A percentile compares a stretch with the other conserved stretches of the same genome.
These are phyloP conservation scores for Nemapogon koenigi DNA, from an alignment of 2,888 invertebrate species.

Conservation along the genomic window DNA sequence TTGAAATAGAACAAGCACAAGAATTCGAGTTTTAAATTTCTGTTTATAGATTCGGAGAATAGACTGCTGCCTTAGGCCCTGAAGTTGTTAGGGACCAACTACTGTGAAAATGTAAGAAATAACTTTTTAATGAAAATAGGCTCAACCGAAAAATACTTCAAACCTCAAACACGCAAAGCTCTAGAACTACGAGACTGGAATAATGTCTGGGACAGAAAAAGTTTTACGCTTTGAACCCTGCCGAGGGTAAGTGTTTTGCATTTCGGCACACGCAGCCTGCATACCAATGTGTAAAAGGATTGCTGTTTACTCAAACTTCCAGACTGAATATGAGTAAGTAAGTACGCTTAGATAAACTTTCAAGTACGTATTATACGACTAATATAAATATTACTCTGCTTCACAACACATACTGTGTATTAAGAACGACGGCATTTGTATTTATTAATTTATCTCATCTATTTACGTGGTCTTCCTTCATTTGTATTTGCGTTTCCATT, in stretches of 20 bases:
- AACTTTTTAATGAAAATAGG: slow-evolving; percentile 47
- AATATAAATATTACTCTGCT: too few relatives aligned
- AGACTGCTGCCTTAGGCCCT: too few relatives aligned
- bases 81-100: too few relatives aligned
- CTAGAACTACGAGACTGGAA: slow-evolving; percentile 58
- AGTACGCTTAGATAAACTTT: neutral
- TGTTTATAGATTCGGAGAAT: too few relatives aligned
- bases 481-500: too few relatives aligned
- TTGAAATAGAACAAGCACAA: too few relatives aligned
- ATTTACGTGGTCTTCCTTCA: too few relatives aligned
- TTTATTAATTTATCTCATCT: too few relatives aligned
- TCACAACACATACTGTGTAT: too few relatives aligned
- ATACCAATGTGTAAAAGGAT: slow-evolving; percentile 58
- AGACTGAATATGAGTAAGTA: slow-evolving; percentile 1
- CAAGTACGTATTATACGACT: too few relatives aligned
- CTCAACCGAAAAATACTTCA: slow-evolving; percentile 51
- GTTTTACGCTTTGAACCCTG: slow-evolving; percentile 57
- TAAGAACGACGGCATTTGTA: too few relatives aligned
- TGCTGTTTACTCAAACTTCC: slow-evolving; percentile 40
- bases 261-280: slow-evolving; percentile 49
- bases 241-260: slow-evolving; percentile 61
- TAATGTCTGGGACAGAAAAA: slow-evolving; percentile 57
- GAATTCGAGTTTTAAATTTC: too few relatives aligned
- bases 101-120: neutral
- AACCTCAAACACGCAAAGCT: slow-evolving; percentile 58